phyloP scores from a whole-genome alignment of 2,888 invertebrate species.

The Macaria notata region DNA sequence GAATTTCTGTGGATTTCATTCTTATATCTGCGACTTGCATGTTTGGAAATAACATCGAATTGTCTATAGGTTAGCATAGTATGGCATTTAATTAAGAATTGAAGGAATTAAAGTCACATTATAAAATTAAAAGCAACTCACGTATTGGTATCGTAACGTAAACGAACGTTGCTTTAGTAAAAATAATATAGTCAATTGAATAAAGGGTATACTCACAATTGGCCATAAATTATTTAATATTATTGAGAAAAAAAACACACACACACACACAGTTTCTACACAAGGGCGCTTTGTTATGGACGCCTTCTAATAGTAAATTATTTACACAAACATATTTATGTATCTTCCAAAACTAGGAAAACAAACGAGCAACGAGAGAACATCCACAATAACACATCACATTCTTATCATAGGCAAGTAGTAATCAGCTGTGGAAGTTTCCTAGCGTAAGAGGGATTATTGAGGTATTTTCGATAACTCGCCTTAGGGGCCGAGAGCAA shows the following conservation, averaged over 20 bases:
- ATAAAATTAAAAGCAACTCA: too few relatives aligned
- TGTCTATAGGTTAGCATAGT: constrained; percentile 45
- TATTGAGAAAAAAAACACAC: too few relatives aligned
- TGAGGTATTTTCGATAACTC: constrained; percentile 76
- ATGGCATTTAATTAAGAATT: constrained; percentile 35
- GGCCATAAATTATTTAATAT: too few relatives aligned
- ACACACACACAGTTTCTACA: too few relatives aligned
- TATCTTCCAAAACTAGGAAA: not conserved
- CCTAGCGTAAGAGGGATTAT: constrained; percentile 76
- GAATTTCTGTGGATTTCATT: constrained; percentile 77
- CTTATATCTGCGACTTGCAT: constrained; percentile 68
- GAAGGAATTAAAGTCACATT: too few relatives aligned
- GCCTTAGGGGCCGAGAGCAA: constrained; percentile 70
- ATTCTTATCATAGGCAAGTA: constrained; percentile 66
- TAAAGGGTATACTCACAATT: too few relatives aligned
- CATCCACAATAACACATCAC: constrained; percentile 49
- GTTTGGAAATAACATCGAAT: constrained; percentile 68
- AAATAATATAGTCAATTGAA: too few relatives aligned
- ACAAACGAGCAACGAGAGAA: not conserved
- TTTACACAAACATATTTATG: not conserved
- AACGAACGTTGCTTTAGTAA: too few relatives aligned
- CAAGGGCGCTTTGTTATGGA: too few relatives aligned
- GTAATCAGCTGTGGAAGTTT: constrained; percentile 78
- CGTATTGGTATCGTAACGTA: too few relatives aligned
- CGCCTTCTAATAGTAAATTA: too few relatives aligned